Evolutionary conservation across 1,140 invertebrate species (phyloP).

Genomic region (Drosophila subpulchrella): DNA sequence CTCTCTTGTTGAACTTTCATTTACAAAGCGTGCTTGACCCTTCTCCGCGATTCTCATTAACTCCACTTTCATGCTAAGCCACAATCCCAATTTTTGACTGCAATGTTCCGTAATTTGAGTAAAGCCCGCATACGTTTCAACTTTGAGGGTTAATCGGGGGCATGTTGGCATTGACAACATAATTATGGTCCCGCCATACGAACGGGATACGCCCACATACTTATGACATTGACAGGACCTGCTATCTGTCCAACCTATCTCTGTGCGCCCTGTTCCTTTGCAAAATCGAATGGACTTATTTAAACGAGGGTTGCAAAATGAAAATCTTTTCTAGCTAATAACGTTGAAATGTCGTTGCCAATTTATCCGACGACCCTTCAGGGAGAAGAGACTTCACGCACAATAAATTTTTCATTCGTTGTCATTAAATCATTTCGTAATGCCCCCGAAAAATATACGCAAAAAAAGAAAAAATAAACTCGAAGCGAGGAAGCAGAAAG

Average conservation of each 20-base stretch:
- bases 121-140: conserved; percentile 34
- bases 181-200: conserved; percentile 64
- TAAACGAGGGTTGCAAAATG: conserved; percentile 37
- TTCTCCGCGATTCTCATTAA: conserved; percentile 9
- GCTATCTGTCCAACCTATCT: conserved; percentile 19
- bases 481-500: conserved; percentile 20
- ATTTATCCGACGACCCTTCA: conserved; percentile 62
- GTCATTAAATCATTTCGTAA: conserved; percentile 68
- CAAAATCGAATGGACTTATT: conserved; percentile 4
- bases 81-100: conserved; percentile 9
- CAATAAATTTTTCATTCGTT: conserved; percentile 78
- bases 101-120: conserved; percentile 30
- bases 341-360: conserved; percentile 59
- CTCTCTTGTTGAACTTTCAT: not conserved
- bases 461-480: conserved; percentile 18
- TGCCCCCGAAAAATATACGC: conserved; percentile 16
- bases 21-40: not conserved
- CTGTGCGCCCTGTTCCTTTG: not conserved
- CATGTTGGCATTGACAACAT: conserved; percentile 75
- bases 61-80: not conserved
- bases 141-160: conserved; percentile 41
- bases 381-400: conserved; percentile 61
- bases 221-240: conserved; percentile 75
- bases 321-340: conserved; percentile 53
- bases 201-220: conserved; percentile 66